Conservation (phyloP, 2,113 vertebrate genomes). For the Micromys minutus region DNA sequence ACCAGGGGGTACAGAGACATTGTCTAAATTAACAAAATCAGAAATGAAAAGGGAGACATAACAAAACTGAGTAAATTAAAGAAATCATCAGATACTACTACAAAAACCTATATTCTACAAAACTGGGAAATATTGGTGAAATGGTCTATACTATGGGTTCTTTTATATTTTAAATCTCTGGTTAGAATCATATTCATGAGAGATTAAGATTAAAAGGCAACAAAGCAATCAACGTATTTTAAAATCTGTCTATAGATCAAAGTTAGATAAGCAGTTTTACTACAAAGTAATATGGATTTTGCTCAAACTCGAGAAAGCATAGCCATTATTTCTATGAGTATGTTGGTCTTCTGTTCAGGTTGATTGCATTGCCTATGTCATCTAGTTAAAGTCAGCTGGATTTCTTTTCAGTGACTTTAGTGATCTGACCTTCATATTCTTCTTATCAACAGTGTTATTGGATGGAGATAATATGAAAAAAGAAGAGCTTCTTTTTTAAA, state of each 20-base stretch:
- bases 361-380: neutral
- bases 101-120: too few species aligned
- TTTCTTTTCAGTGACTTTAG: neutral
- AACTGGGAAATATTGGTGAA: too few species aligned
- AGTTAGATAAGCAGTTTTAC: neutral
- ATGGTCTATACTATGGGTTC: neutral
- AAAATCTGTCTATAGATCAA: neutral
- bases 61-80: too few species aligned
- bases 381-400: neutral
- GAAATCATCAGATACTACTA: too few species aligned
- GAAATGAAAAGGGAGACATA: too few species aligned
- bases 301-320: neutral
- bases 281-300: neutral
- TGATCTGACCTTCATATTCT: neutral
- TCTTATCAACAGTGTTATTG: slow-evolving; percentile 1
- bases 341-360: neutral
- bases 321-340: neutral
- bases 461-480: neutral
- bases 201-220: neutral
- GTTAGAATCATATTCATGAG: neutral
- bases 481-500: neutral
- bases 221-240: neutral
- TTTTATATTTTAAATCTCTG: neutral
- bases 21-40: too few species aligned
- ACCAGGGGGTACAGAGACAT: too few species aligned